A percentile compares a stretch with the other conserved stretches of the same genome.
phyloP scores from a whole-genome alignment of 2,113 vertebrate species.

The Noturus placidus region DNA sequence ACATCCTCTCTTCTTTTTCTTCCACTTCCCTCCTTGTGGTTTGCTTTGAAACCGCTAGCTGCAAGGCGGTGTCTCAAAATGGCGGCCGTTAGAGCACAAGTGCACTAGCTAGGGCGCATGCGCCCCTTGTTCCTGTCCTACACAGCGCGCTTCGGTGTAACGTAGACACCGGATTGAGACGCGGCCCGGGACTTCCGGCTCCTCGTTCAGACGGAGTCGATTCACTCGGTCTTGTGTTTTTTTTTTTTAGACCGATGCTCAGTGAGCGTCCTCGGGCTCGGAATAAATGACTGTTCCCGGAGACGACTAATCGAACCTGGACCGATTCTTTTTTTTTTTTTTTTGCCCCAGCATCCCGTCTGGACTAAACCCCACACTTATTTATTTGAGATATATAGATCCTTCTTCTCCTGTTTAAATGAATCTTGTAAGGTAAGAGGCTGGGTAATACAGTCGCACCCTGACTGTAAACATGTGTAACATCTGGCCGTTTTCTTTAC shows the following conservation, averaged over 20 bases:
- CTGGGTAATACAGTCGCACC: not conserved
- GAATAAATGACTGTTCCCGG: not conserved
- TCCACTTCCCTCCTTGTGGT: not conserved
- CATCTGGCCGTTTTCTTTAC: not conserved
- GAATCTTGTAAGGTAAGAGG: conserved; percentile 76
- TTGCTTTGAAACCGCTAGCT: not conserved
- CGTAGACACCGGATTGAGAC: not conserved
- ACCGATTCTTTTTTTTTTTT: not conserved
- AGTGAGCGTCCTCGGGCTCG: not conserved
- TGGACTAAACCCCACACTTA: not conserved
- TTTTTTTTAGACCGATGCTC: not conserved
- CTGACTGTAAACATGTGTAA: not conserved
- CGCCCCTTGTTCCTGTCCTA: not conserved
- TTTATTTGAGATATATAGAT: too few relatives aligned
- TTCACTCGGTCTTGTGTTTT: not conserved
- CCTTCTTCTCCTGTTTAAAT: conserved; percentile 67
- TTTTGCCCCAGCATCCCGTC: not conserved
- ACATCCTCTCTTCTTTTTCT: not conserved
- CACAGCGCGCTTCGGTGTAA: not conserved
- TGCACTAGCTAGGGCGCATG: not conserved
- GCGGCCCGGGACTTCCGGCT: not conserved
- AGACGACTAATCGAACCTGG: conserved; percentile 24
- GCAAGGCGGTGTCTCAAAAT: not conserved
- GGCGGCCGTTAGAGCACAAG: not conserved
- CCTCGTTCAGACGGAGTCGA: not conserved